Percentiles rank a stretch among this genome's conserved stretches.
Evolutionary conservation across 2,888 invertebrate genomes (phyloP).

Genomic region (Acleris holmiana): DNA sequence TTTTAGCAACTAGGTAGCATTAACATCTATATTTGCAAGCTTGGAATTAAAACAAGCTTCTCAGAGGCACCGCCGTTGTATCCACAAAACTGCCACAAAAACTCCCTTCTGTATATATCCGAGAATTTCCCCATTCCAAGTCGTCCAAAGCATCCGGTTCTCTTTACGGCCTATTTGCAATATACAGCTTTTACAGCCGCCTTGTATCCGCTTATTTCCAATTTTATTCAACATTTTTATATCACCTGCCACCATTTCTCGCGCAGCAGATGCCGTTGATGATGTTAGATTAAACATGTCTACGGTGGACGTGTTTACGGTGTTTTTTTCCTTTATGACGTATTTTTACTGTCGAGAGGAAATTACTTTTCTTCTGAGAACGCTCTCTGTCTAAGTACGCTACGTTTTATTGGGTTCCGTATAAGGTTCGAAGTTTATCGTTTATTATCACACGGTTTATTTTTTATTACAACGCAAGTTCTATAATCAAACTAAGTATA

Average conservation of each 20-base stretch:
- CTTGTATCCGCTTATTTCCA: slow-evolving; percentile 57
- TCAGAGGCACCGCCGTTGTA: slow-evolving; percentile 11
- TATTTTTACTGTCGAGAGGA: slow-evolving; percentile 32
- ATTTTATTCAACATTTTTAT: slow-evolving; percentile 55
- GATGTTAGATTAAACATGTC: slow-evolving; percentile 48
- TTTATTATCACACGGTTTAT: no score
- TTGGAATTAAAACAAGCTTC: no score
- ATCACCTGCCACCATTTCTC: slow-evolving; percentile 57
- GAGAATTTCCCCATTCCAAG: slow-evolving; percentile 42
- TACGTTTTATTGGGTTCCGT: slow-evolving; percentile 8
- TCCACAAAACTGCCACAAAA: slow-evolving; percentile 21
- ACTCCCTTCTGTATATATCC: slow-evolving; percentile 8
- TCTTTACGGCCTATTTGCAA: slow-evolving; percentile 77
- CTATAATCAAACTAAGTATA: no score
- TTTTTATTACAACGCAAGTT: no score
- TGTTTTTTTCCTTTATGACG: slow-evolving; percentile 33
- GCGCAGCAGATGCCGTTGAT: slow-evolving; percentile 52
- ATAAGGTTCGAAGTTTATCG: neutral
- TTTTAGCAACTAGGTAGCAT: no score
- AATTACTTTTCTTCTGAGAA: slow-evolving; percentile 36
- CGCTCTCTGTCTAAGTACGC: slow-evolving; percentile 12
- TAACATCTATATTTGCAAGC: no score
- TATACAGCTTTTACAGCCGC: slow-evolving; percentile 70
- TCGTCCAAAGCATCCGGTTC: slow-evolving; percentile 59
- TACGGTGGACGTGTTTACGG: slow-evolving; percentile 36